These are phyloP conservation scores for Pachyrhynchus sulphureomaculatus DNA, from an alignment of 1,140 invertebrate genomes.

Conservation along the genomic window DNA sequence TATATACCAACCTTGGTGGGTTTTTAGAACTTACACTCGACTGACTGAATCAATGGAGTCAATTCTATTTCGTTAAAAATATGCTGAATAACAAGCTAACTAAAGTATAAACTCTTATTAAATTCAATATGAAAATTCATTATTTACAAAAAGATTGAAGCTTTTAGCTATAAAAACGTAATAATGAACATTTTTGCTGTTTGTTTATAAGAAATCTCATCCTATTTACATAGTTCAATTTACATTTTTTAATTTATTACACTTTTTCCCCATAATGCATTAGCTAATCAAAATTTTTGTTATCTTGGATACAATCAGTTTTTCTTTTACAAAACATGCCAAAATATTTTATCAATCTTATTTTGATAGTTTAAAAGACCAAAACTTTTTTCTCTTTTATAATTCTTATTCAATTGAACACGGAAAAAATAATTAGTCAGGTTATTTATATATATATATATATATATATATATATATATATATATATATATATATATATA, in stretches of 20 bases:
- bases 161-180: slow-evolving; percentile 26
- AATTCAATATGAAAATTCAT: slow-evolving; percentile 22
- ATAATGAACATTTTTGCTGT: slow-evolving; percentile 26
- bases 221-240: slow-evolving; percentile 24
- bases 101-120: slow-evolving; percentile 23
- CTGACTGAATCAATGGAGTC: not conserved
- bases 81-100: slow-evolving; percentile 25
- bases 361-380: too few species aligned
- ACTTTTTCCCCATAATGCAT: too few species aligned
- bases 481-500: too few species aligned
- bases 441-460: too few species aligned
- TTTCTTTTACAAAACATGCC: too few species aligned
- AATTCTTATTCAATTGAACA: too few species aligned
- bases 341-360: too few species aligned
- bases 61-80: slow-evolving; percentile 15
- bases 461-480: too few species aligned
- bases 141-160: slow-evolving; percentile 22
- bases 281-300: not conserved
- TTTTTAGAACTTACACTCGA: not conserved
- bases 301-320: too few species aligned
- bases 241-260: slow-evolving; percentile 4
- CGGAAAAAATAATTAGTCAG: too few species aligned
- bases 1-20: not conserved
- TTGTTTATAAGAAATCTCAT: slow-evolving; percentile 7
- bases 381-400: too few species aligned